Base-by-base conservation (phyloP, 2,888 invertebrate genomes). In the Hermodice carunculata region DNA sequence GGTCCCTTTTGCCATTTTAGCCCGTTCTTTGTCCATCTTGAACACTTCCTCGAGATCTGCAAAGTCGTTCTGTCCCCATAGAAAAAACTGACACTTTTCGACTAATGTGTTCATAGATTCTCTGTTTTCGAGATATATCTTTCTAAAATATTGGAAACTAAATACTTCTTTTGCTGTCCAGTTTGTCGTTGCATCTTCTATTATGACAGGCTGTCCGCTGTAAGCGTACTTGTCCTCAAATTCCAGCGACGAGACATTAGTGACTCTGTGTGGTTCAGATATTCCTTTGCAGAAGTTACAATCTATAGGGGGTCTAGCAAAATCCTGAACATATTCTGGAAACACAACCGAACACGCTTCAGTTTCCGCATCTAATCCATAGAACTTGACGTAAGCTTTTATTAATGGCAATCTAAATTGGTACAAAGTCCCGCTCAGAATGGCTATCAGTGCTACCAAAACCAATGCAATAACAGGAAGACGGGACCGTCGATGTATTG, bases 71-170 rank as follows among this genome's bases (percentile, higher is more conserved):
- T 94, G 81, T n/a, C n/a, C n/a, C 85, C 98, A 98, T 0, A 96
- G 94, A 82, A 98, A 94, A 87, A 96, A 98, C 85, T 96, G 96
- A 76, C 97, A 98, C 72, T 92, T 61, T n/a, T n/a, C n/a, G n/a
- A n/a, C n/a, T n/a, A n/a, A n/a, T n/a, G n/a, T n/a, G n/a, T n/a
- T n/a, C n/a, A n/a, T n/a, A 26, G 54, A 69, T 46, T 77, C 76
- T 11, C 63, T 67, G 57, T 75, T 78, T 59, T 85, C 80, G 57
- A 85, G 60, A 85, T 96, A 96, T 59, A 87, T 67, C 37, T 80
- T 87, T 72, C 92, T 92, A 85, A 98, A 94, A 86, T 93, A 95
- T 68, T 90, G 87, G 80, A 94, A 97, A 72, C 92, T 90, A 86
- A 97, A 96, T 58, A 90, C 89, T 67, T 90, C 81, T 22, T 90